Conservation (phyloP, 2,888 invertebrate species). For the Apocheima hispidaria region DNA sequence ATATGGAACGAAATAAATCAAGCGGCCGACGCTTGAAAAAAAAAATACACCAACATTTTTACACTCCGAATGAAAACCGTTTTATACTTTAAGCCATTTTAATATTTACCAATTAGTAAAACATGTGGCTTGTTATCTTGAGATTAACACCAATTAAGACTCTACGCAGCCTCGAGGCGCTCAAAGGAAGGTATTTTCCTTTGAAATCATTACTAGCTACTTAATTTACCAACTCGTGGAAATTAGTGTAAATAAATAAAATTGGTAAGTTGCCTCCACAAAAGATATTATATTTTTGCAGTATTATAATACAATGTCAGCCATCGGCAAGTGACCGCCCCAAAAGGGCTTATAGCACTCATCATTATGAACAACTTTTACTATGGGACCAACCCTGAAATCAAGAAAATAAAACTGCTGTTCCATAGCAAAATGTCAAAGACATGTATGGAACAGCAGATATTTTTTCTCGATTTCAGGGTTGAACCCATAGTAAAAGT, state of each 20-base stretch:
- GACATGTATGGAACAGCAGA: too few relatives aligned
- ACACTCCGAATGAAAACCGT: background rate
- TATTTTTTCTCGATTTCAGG: too few relatives aligned
- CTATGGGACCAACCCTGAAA: too few relatives aligned
- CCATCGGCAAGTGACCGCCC: too few relatives aligned
- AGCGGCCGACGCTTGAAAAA: too few relatives aligned
- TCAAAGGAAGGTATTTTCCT: slow-evolving; percentile 75
- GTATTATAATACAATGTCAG: too few relatives aligned
- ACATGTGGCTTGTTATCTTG: slow-evolving; percentile 79
- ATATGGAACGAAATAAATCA: too few relatives aligned
- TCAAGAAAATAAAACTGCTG: too few relatives aligned
- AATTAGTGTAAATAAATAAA: slow-evolving; percentile 14
- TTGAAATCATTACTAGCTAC: slow-evolving; percentile 59
- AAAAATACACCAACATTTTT: background rate
- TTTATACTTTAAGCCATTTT: slow-evolving; percentile 4
- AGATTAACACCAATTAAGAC: slow-evolving; percentile 82
- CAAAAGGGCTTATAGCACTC: too few relatives aligned
- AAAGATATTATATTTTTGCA: background rate
- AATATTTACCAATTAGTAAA: slow-evolving; percentile 73
- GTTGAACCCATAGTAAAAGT: too few relatives aligned
- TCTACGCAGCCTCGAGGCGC: slow-evolving; percentile 60
- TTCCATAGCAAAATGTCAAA: too few relatives aligned
- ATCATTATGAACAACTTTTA: too few relatives aligned
- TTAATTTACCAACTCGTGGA: slow-evolving; percentile 9
- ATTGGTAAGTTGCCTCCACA: background rate